Evolutionary conservation across 2,797 vertebrate species (phyloP), one percentile per base, ranked within the genome.

Genomic region (Urocyon cinereoargenteus): DNA sequence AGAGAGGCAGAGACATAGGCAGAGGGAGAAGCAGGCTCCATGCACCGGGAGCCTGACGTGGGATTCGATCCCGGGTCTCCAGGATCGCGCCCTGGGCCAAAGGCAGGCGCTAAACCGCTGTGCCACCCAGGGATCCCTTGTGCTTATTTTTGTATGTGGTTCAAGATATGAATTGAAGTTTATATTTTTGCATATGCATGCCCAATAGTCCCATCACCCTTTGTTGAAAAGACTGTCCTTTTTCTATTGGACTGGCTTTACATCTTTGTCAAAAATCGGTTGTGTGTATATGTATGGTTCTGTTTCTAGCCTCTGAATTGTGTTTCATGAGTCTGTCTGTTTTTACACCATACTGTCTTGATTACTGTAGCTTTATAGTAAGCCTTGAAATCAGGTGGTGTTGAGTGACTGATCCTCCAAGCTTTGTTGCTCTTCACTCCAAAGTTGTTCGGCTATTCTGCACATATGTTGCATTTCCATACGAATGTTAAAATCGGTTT

Each of bases 401-500:
- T 53, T 51, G 16, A 61, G 8, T 36, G 34, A 18, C 53, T 49
- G 49, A 26, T n/a, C 40, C 53, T 64, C 31, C 26, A 51, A 51
- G 26, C 61, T 83, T 77, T 18, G 18, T 89, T 86, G 36, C 66
- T 40, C 26, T n/a, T 86, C 26, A 31, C 94, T 83, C 40, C 66
- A 70, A 61, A 95, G 66, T 66, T 73, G 10, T 89, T 64, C 49
- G 36, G 16, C 83, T 87, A 28, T 61, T 82, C 51, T 81, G 59
- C 7, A 1, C 64, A 2, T 62, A 61, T 84, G 40, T 49, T 72
- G 24, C 36, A 11, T 87, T 96, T 96, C 51, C 57, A 34, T 40
- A 68, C 36, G 55, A 90, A 53, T 68, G 34, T 90, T 95, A 95
- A 36, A 81, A 75, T 85, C n/a, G 61, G 22, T 62, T 83, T 92